Evolutionary conservation across 2,888 invertebrate species (phyloP), one percentile per base, ranked within the genome.

Genomic region (Trissoscelio sp.): DNA sequence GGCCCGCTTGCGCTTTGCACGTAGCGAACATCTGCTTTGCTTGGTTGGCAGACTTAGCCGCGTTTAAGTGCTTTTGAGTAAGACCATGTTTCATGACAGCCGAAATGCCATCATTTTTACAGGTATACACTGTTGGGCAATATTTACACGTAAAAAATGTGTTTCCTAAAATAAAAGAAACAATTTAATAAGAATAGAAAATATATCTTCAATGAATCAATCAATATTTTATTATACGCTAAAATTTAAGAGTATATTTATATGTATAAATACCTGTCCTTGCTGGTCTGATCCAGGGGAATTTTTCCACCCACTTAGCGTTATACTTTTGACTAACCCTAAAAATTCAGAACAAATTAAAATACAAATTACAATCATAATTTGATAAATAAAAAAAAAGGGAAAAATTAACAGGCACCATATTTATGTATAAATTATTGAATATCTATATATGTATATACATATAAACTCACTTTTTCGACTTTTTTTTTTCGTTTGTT

Each of bases 71-170:
- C 34, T 51, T 24, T 42, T 3, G 16, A 4, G 37, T 74, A 2
- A 4, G 4, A 9, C 18, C 57, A 34, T 70, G 70, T 34, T 34
- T 28, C 16, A 16, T n/a, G 0, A 70, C 7, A 48, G 70, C 70
- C 4, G 58, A 48, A 9, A 70, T 70, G 3, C 44, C 70, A 22
- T 70, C 58, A 48, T 70, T 70, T 20, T 18, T 18, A n/a, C 70
- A 70, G 12, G 16, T 58, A 28, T 58, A 70, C 12, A 9, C 9
- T 24, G 58, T 70, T 48, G 58, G 22, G 24, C 70, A 70, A 18
- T 28, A 70, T 51, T 62, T 62, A 22, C 62, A 62, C 3, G 1
- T 6, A 67, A 67, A 67, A 28, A 20, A 67, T 3, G 67, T 55
- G 14, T 28, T 22, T 37, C 67, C 67, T 67, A n/a, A n/a, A n/a